phyloP scores from a whole-genome alignment of 2,888 invertebrate genomes.

The Cosmorhoe ocellata region DNA sequence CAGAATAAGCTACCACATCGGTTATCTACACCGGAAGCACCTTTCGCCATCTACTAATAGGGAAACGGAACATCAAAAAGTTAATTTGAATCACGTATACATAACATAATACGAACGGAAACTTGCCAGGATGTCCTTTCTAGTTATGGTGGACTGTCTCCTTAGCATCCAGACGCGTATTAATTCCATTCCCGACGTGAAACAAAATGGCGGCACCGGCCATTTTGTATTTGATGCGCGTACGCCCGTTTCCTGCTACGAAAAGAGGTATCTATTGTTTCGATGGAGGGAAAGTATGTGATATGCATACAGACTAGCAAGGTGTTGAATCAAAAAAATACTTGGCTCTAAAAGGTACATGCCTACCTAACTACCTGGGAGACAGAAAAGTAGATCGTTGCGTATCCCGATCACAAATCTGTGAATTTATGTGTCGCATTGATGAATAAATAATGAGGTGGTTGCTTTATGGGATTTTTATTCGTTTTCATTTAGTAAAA shows the following conservation, averaged over 20 bases:
- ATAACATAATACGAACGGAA: conserved; percentile 52
- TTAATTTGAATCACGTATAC: conserved; percentile 56
- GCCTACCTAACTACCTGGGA: conserved; percentile 21
- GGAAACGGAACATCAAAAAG: conserved; percentile 39
- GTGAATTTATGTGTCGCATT: conserved; percentile 21
- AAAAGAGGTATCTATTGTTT: conserved; percentile 76
- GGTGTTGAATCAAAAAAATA: conserved; percentile 63
- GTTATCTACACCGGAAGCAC: conserved; percentile 7
- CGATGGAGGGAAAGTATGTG: conserved; percentile 72
- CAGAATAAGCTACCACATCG: conserved; percentile 18
- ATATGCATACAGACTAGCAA: conserved; percentile 59
- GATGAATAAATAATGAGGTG: conserved; percentile 18
- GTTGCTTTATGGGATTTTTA: too few relatives aligned
- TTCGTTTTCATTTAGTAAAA: too few relatives aligned
- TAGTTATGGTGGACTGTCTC: conserved; percentile 69
- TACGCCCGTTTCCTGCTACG: conserved; percentile 76
- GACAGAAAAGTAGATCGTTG: conserved; percentile 33
- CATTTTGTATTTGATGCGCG: conserved; percentile 73
- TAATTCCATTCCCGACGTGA: conserved; percentile 54
- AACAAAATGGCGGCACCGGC: conserved; percentile 59
- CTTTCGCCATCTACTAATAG: conserved; percentile 48
- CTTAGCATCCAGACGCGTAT: conserved; percentile 69
- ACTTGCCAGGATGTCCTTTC: conserved; percentile 73
- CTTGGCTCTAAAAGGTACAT: conserved; percentile 41
- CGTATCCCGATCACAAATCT: conserved; percentile 36